A percentile compares a stretch with the other conserved stretches of the same genome.
phyloP scores from a whole-genome alignment of 2,888 invertebrate species.

The Sinopyrophorus schimmeli region DNA sequence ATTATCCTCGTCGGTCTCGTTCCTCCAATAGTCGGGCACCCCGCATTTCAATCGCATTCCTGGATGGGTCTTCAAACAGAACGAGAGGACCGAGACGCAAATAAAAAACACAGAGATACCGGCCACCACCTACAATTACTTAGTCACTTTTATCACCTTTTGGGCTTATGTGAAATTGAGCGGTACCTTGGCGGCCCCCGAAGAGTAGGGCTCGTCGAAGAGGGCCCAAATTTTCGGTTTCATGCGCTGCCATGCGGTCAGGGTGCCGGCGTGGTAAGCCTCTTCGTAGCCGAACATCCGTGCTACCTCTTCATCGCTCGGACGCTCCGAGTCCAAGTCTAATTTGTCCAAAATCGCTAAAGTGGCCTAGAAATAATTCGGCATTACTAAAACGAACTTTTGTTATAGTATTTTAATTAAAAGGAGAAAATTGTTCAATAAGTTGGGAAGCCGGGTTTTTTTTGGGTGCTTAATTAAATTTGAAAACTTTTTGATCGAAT shows the following conservation, averaged over 20 bases:
- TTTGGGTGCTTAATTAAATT: too few species aligned
- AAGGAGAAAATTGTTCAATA: too few species aligned
- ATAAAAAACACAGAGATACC: slow-evolving; percentile 95
- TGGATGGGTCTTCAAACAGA: slow-evolving; percentile 95
- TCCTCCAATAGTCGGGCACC: slow-evolving; percentile 36
- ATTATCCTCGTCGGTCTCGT: slow-evolving; percentile 38
- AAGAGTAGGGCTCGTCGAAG: slow-evolving; percentile 96
- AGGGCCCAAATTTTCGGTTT: slow-evolving; percentile 94
- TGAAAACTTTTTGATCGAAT: not conserved
- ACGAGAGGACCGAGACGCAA: slow-evolving; percentile 92
- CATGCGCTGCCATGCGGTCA: slow-evolving; percentile 85
- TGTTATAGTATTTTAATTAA: too few species aligned
- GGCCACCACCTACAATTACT: slow-evolving; percentile 85
- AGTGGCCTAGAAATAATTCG: slow-evolving; percentile 71
- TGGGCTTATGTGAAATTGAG: too few species aligned
- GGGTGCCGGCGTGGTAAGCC: slow-evolving; percentile 75
- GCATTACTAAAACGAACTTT: not conserved
- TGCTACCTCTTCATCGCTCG: slow-evolving; percentile 90
- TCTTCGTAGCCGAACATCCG: slow-evolving; percentile 90
- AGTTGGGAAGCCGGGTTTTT: too few species aligned
- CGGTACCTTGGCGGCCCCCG: slow-evolving; percentile 83
- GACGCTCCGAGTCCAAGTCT: slow-evolving; percentile 91
- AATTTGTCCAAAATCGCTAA: slow-evolving; percentile 93
- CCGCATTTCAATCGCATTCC: slow-evolving; percentile 68
- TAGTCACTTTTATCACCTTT: too few species aligned